Percentiles rank a stretch among this genome's conserved stretches.
phyloP scores from a whole-genome alignment of 2,888 invertebrate species.

The Shargacucullia verbasci region DNA sequence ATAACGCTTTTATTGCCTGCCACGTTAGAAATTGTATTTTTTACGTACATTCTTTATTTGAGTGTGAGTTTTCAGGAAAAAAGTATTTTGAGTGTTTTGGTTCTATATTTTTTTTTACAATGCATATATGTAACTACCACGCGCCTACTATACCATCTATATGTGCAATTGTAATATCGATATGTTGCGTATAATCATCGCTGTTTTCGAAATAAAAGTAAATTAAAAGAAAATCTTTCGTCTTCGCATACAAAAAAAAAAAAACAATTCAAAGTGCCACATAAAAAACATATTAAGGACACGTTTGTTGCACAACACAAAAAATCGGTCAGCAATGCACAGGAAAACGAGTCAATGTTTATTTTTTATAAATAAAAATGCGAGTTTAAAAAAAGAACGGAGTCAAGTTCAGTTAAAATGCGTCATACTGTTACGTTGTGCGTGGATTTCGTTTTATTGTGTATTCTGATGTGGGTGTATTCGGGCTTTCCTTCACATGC shows the following conservation, averaged over 20 bases:
- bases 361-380: slow-evolving; percentile 49
- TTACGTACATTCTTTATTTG: slow-evolving; percentile 2
- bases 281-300: slow-evolving; percentile 40
- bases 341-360: slow-evolving; percentile 33
- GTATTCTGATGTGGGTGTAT: slow-evolving; percentile 26
- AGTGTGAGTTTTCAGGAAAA: neutral
- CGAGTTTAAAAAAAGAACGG: slow-evolving; percentile 68
- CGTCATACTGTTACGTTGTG: slow-evolving; percentile 58
- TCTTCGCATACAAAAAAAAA: neutral
- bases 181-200: too few species aligned
- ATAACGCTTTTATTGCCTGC: slow-evolving; percentile 27
- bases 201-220: too few species aligned
- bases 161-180: too few species aligned
- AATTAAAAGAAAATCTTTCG: too few species aligned
- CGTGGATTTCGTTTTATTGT: slow-evolving; percentile 43
- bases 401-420: slow-evolving; percentile 79
- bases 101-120: too few species aligned
- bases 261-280: slow-evolving; percentile 19
- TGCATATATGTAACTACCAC: too few species aligned
- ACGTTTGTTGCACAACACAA: slow-evolving; percentile 40
- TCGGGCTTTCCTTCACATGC: slow-evolving; percentile 39
- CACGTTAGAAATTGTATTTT: slow-evolving; percentile 6
- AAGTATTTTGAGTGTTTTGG: neutral
- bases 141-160: too few species aligned
- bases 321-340: slow-evolving; percentile 54